phyloP scores from a whole-genome alignment of 2,113 vertebrate species.

The Tautogolabrus adspersus region DNA sequence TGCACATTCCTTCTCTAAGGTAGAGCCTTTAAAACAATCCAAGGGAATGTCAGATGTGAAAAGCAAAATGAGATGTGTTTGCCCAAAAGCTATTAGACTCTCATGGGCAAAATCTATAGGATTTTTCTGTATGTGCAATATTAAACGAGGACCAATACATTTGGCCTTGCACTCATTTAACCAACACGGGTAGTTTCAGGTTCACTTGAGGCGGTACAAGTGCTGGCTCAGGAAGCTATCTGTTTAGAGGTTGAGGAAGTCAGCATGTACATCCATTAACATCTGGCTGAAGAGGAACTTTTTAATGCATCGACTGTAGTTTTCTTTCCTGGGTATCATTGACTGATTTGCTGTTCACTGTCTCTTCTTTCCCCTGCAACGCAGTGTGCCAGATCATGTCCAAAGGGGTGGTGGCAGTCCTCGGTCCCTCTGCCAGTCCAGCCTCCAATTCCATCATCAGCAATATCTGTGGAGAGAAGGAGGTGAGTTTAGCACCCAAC shows the following conservation, averaged over 20 bases:
- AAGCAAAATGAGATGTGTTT: slow-evolving; percentile 45
- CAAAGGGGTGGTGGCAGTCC: slow-evolving; percentile 95
- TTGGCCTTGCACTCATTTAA: slow-evolving; percentile 24
- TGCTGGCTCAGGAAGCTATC: slow-evolving; percentile 34
- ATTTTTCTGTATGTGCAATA: not conserved
- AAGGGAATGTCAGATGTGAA: slow-evolving; percentile 34
- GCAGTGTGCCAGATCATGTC: slow-evolving; percentile 99
- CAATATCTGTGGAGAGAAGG: slow-evolving; percentile 99
- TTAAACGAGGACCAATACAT: slow-evolving; percentile 36
- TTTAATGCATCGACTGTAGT: slow-evolving; percentile 17
- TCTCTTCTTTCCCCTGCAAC: not conserved
- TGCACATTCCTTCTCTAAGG: slow-evolving; percentile 33
- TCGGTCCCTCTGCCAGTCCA: slow-evolving; percentile 96
- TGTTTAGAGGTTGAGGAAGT: slow-evolving; percentile 30
- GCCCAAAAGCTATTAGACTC: slow-evolving; percentile 13
- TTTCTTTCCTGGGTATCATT: slow-evolving; percentile 1
- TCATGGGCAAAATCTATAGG: not conserved
- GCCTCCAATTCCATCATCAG: slow-evolving; percentile 99
- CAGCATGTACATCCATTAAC: slow-evolving; percentile 54
- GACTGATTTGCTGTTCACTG: slow-evolving; percentile 9
- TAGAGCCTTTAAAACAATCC: slow-evolving; percentile 42
- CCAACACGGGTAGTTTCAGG: slow-evolving; percentile 23
- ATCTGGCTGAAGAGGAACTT: slow-evolving; percentile 26
- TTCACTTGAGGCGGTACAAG: slow-evolving; percentile 36
- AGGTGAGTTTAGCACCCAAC: slow-evolving; percentile 86